These are phyloP conservation scores for Rhyacichthys aspro DNA, from an alignment of 2,797 vertebrate genomes.

Conservation along the genomic window DNA sequence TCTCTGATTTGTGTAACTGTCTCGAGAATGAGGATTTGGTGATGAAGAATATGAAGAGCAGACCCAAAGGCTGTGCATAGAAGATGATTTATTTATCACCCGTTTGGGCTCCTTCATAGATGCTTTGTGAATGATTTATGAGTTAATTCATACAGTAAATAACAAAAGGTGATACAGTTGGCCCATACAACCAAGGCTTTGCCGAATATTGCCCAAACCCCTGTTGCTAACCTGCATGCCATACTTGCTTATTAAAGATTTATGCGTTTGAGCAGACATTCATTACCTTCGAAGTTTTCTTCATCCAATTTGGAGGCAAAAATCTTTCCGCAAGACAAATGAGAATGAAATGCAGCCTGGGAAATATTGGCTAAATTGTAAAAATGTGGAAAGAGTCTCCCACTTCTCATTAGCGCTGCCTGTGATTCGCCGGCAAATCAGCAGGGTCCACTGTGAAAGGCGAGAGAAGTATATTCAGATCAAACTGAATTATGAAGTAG, in stretches of 20 bases:
- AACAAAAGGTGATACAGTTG: constrained; percentile 53
- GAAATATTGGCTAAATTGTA: constrained; percentile 21
- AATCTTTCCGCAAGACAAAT: constrained; percentile 18
- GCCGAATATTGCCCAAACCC: constrained; percentile 41
- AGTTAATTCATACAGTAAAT: constrained; percentile 69
- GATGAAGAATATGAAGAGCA: constrained; percentile 1
- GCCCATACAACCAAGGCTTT: constrained; percentile 25
- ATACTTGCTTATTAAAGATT: constrained; percentile 54
- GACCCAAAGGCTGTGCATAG: constrained; percentile 26
- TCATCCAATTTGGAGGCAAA: constrained; percentile 20
- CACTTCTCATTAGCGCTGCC: constrained; percentile 52
- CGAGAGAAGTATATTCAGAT: constrained; percentile 63
- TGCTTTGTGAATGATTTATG: constrained; percentile 67
- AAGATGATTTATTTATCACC: constrained; percentile 59
- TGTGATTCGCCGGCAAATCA: constrained; percentile 52
- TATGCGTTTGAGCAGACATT: constrained; percentile 27
- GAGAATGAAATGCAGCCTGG: constrained; percentile 8
- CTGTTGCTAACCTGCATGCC: constrained; percentile 28
- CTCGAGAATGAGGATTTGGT: neutral
- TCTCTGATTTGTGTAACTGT: no score
- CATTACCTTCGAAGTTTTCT: no score
- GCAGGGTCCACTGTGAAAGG: constrained; percentile 40
- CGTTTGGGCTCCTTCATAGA: constrained; percentile 43
- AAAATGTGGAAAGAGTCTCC: constrained; percentile 39
- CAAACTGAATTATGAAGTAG: constrained; percentile 75